These are phyloP conservation scores for Pocota personata DNA, from an alignment of 2,888 invertebrate species.

Conservation along the genomic window DNA sequence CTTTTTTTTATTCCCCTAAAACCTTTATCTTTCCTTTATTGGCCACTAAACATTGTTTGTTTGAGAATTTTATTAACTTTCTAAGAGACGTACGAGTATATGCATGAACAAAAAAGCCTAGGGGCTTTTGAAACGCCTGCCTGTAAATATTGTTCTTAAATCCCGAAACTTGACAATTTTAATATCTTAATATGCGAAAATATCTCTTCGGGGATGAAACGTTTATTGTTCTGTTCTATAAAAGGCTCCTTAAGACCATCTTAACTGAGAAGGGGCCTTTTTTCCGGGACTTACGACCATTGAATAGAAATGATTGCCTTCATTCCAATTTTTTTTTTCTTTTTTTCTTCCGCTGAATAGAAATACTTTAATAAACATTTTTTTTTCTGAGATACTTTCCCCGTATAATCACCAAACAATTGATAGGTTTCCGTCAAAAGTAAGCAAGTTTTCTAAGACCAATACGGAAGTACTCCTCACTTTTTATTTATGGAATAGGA, in stretches of 20 bases:
- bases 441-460: conserved; percentile 19
- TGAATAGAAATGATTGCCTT: conserved; percentile 57
- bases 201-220: not conserved
- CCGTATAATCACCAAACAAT: conserved; percentile 57
- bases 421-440: conserved; percentile 58
- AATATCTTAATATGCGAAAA: conserved; percentile 4
- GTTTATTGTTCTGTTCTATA: conserved; percentile 26
- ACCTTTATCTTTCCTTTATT: conserved; percentile 5
- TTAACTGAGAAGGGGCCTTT: not conserved
- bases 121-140: not conserved
- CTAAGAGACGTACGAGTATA: not conserved
- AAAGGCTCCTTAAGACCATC: conserved; percentile 32
- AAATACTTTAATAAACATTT: conserved; percentile 13
- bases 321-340: not conserved
- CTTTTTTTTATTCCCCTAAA: not conserved
- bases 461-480: conserved; percentile 40
- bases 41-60: conserved; percentile 5
- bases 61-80: conserved; percentile 15
- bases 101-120: not conserved
- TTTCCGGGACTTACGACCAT: conserved; percentile 37
- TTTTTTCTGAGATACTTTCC: conserved; percentile 17
- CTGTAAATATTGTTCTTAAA: conserved; percentile 4
- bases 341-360: not conserved
- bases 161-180: not conserved
- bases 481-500: conserved; percentile 66